Evolutionary conservation across 2,888 invertebrate genomes (phyloP).

Genomic region (Spicauda simplicius): DNA sequence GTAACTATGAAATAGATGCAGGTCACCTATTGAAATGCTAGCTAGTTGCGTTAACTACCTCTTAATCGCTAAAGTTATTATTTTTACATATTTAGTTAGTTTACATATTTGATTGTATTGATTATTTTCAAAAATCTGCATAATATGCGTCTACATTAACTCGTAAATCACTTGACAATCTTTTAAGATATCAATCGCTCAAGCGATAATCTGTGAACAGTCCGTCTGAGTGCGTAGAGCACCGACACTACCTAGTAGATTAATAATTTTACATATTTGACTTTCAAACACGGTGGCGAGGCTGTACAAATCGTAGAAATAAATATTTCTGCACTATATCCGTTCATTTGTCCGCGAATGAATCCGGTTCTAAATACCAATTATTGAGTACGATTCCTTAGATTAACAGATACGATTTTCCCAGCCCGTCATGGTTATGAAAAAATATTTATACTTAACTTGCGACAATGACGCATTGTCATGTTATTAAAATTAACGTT

Average conservation of each 20-base stretch:
- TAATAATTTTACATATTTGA: constrained; percentile 18
- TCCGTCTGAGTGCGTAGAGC: background rate
- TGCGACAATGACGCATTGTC: constrained; percentile 4
- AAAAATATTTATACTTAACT: background rate
- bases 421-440: constrained; percentile 12
- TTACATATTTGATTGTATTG: too few relatives aligned
- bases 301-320: constrained; percentile 20
- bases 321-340: constrained; percentile 21
- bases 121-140: too few relatives aligned
- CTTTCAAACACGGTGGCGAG: constrained; percentile 20
- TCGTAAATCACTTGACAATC: too few relatives aligned
- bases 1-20: too few relatives aligned
- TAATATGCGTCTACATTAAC: too few relatives aligned
- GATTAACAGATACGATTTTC: constrained; percentile 25
- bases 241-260: background rate
- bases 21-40: too few relatives aligned
- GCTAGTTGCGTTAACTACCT: too few relatives aligned
- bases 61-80: too few relatives aligned
- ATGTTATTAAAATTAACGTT: background rate
- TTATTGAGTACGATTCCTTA: constrained; percentile 18
- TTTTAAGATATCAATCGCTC: too few relatives aligned
- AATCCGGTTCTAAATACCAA: constrained; percentile 37
- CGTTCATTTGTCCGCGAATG: constrained; percentile 35
- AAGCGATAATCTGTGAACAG: too few relatives aligned
- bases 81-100: too few relatives aligned